These are phyloP conservation scores for Liopterus haemorrhoidalis DNA, from an alignment of 2,888 invertebrate species.

Conservation along the genomic window DNA sequence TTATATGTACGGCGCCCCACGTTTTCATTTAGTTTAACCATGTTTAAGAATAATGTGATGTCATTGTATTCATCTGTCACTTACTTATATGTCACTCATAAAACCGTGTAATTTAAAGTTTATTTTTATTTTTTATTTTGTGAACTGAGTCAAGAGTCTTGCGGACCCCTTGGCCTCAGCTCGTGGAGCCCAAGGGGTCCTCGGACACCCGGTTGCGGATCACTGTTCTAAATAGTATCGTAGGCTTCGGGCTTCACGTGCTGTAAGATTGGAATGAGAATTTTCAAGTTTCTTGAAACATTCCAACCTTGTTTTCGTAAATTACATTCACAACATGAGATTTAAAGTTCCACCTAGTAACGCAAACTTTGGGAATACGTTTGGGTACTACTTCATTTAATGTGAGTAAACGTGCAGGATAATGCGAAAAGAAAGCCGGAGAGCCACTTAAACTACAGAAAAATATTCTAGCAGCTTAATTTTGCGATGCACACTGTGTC, in stretches of 20 bases:
- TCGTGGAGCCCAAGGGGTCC: too few relatives aligned
- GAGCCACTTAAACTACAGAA: constrained; percentile 27
- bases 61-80: too few relatives aligned
- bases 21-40: too few relatives aligned
- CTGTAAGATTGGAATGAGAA: constrained; percentile 19
- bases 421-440: constrained; percentile 29
- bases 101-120: too few relatives aligned
- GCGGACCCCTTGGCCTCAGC: too few relatives aligned
- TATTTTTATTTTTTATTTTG: too few relatives aligned
- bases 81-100: too few relatives aligned
- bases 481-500: constrained; percentile 17
- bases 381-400: constrained; percentile 27
- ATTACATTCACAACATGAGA: constrained; percentile 24
- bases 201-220: too few relatives aligned
- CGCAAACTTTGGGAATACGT: constrained; percentile 20
- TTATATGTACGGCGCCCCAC: too few relatives aligned
- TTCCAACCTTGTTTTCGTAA: constrained; percentile 28
- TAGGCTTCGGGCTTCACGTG: constrained; percentile 6
- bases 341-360: constrained; percentile 30
- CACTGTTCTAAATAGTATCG: too few relatives aligned
- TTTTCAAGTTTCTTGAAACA: constrained; percentile 32
- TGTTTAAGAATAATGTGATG: too few relatives aligned
- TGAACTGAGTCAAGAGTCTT: too few relatives aligned
- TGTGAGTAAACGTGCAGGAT: constrained; percentile 29
- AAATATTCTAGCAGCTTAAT: constrained; percentile 26